phyloP scores from a whole-genome alignment of 1,140 invertebrate species.

The Sinella curviseta region DNA sequence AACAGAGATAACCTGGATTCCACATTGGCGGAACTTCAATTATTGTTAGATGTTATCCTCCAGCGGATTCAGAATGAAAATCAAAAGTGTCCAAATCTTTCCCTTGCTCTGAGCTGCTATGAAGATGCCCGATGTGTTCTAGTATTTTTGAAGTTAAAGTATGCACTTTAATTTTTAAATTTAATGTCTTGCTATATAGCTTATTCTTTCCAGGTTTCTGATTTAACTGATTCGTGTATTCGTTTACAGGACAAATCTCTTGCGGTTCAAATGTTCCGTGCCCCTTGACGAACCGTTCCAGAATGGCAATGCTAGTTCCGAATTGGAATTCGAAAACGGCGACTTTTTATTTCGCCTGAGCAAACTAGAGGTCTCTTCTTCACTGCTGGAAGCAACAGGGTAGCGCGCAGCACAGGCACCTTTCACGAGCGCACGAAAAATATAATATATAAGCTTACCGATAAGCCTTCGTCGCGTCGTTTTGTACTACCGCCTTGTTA shows the following conservation, averaged over 20 bases:
- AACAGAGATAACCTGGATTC: not conserved
- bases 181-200: not conserved
- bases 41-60: not conserved
- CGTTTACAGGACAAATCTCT: constrained; percentile 33
- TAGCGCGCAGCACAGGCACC: too few species aligned
- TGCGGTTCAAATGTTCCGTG: constrained; percentile 16
- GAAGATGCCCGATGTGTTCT: constrained; percentile 40
- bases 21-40: constrained; percentile 36
- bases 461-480: not conserved
- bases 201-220: not conserved
- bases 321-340: not conserved
- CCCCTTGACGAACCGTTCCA: constrained; percentile 13
- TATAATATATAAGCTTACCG: too few species aligned
- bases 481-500: not conserved
- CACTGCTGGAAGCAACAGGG: not conserved
- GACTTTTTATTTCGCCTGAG: not conserved
- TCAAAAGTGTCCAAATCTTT: not conserved
- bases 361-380: not conserved
- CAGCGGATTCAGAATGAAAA: constrained; percentile 12
- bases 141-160: constrained; percentile 40
- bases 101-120: constrained; percentile 3
- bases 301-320: not conserved
- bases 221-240: not conserved
- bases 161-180: not conserved
- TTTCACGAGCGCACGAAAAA: too few species aligned